Evolutionary conservation across 2,113 vertebrate genomes (phyloP).

Genomic region (Pelobates fuscus): DNA sequence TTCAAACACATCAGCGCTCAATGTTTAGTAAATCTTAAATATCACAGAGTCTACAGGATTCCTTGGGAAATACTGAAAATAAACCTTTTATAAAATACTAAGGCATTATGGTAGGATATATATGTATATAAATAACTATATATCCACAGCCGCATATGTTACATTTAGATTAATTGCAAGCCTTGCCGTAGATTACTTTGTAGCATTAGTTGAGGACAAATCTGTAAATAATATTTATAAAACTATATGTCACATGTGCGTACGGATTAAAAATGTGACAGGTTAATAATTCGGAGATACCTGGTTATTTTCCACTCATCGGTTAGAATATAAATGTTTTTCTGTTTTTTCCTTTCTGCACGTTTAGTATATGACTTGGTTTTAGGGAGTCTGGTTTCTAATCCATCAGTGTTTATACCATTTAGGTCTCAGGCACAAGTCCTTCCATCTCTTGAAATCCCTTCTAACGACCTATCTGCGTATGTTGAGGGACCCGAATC

Average conservation of each 20-base stretch:
- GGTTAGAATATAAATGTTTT: constrained; percentile 3
- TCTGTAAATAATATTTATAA: background rate
- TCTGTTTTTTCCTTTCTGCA: constrained; percentile 13
- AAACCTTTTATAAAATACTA: no score
- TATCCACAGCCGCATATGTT: no score
- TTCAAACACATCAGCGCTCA: no score
- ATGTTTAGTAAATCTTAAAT: no score
- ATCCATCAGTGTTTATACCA: constrained; percentile 22
- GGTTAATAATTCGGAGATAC: background rate
- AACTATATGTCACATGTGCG: constrained; percentile 7
- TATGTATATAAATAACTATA: no score
- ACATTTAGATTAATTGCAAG: no score
- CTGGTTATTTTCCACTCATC: constrained; percentile 21
- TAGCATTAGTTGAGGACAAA: no score
- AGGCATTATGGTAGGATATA: no score
- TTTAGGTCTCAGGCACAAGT: background rate
- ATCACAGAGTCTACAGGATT: no score
- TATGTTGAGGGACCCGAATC: background rate
- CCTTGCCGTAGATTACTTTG: no score
- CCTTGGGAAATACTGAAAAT: no score
- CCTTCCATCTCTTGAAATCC: constrained; percentile 18
- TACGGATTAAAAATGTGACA: constrained; percentile 12
- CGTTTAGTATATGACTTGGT: constrained; percentile 10
- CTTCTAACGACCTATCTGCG: background rate
- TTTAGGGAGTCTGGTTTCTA: background rate